Evolutionary conservation across 2,113 vertebrate genomes (phyloP).

Genomic region (Cyanocitta stelleri): DNA sequence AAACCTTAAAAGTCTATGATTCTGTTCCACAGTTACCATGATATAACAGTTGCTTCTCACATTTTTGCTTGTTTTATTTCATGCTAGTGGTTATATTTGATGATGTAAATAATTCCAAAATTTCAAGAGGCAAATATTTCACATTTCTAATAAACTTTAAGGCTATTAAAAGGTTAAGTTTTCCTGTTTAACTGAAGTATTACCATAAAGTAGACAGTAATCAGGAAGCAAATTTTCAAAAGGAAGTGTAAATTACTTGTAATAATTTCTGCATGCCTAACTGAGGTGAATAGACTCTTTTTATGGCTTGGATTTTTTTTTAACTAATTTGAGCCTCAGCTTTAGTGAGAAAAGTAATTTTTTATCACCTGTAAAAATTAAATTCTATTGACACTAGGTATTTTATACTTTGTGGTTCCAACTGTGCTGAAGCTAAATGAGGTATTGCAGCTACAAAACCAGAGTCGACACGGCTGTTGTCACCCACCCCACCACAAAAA

Average conservation of each 20-base stretch:
- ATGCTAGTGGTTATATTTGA: neutral
- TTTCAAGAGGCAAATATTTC: neutral
- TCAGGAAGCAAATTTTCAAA: neutral
- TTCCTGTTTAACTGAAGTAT: neutral
- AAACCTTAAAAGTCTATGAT: neutral
- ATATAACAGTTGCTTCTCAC: neutral
- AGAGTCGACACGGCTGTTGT: neutral
- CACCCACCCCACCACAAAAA: neutral
- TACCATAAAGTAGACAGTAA: neutral
- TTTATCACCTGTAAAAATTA: neutral
- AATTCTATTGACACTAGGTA: neutral
- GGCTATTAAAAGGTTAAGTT: neutral
- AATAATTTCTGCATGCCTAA: neutral
- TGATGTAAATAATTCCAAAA: neutral
- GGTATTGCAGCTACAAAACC: neutral
- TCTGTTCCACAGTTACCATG: neutral
- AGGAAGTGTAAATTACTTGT: neutral
- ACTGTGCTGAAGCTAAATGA: neutral
- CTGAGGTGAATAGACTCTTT: neutral
- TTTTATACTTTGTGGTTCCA: neutral
- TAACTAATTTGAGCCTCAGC: neutral
- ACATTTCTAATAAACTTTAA: neutral
- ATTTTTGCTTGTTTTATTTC: neutral
- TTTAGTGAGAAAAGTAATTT: neutral
- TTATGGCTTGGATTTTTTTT: neutral